These are phyloP conservation scores for Chymomyza caudatula DNA, from an alignment of 2,888 invertebrate species.

Conservation along the genomic window DNA sequence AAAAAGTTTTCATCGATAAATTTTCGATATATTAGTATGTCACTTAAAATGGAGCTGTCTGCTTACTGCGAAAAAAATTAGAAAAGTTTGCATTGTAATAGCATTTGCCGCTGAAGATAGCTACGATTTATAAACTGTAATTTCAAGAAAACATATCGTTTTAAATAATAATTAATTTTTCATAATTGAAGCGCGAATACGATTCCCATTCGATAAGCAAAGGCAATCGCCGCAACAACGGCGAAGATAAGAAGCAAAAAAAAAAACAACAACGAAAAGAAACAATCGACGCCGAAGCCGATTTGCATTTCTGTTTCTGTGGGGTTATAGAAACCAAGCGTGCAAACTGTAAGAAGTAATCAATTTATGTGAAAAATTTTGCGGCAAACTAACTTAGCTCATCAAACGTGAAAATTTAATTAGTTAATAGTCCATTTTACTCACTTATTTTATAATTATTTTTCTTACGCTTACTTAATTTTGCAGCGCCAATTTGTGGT, in stretches of 20 bases:
- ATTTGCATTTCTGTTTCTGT: slow-evolving; percentile 31
- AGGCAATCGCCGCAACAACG: slow-evolving; percentile 2
- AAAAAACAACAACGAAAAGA: slow-evolving; percentile 23
- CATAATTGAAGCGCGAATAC: not conserved
- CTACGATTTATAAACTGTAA: no score
- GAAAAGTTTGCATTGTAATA: no score
- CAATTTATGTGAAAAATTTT: not conserved
- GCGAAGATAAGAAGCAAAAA: slow-evolving; percentile 20
- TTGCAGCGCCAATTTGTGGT: not conserved
- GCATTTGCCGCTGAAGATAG: no score
- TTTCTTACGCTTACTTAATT: not conserved
- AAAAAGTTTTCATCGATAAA: no score
- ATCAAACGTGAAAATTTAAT: not conserved
- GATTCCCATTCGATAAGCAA: not conserved
- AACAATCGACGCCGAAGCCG: slow-evolving; percentile 34
- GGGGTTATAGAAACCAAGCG: slow-evolving; percentile 19
- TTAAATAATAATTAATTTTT: no score
- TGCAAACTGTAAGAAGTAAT: slow-evolving; percentile 23
- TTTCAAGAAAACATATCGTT: no score
- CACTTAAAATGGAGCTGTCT: no score
- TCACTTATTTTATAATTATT: not conserved
- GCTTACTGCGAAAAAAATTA: no score
- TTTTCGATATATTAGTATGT: no score
- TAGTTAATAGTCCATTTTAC: not conserved
- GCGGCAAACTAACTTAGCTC: not conserved